phyloP scores from a whole-genome alignment of 2,888 invertebrate genomes.

The Epirrhoe tristata region DNA sequence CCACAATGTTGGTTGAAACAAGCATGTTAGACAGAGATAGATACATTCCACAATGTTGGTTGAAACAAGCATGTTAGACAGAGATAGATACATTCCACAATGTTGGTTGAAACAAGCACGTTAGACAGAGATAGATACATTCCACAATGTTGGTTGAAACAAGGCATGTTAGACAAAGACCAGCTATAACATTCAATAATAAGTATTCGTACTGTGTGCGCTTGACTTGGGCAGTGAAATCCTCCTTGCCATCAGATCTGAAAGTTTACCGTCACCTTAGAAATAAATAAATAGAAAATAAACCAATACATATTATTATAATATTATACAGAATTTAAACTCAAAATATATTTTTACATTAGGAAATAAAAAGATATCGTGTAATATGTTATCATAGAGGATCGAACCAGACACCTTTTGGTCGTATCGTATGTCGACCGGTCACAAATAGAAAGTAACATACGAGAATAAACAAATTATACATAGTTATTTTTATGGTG shows the following conservation, averaged over 20 bases:
- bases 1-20: too few relatives aligned
- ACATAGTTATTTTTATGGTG: too few relatives aligned
- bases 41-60: too few relatives aligned
- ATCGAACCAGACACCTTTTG: too few relatives aligned
- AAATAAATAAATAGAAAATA: conserved; percentile 19
- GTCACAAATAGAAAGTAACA: not conserved
- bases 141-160: not conserved
- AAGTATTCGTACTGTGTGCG: conserved; percentile 77
- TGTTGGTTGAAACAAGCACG: conserved; percentile 6
- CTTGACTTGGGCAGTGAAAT: conserved; percentile 82
- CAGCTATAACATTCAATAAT: conserved; percentile 27
- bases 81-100: conserved; percentile 5
- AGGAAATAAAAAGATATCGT: too few relatives aligned
- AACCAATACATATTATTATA: not conserved
- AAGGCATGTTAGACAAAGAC: conserved; percentile 24
- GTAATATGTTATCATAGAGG: too few relatives aligned
- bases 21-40: too few relatives aligned
- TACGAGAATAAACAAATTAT: too few relatives aligned
- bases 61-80: too few relatives aligned
- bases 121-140: conserved; percentile 24
- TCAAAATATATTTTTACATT: too few relatives aligned
- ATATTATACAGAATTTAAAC: not conserved
- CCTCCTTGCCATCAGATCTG: conserved; percentile 79
- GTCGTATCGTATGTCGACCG: too few relatives aligned
- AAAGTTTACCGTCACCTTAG: conserved; percentile 59